Evolutionary conservation across 2,888 invertebrate species (phyloP), one percentile per base, ranked within the genome.

Genomic region (Patella ulyssiponensis): DNA sequence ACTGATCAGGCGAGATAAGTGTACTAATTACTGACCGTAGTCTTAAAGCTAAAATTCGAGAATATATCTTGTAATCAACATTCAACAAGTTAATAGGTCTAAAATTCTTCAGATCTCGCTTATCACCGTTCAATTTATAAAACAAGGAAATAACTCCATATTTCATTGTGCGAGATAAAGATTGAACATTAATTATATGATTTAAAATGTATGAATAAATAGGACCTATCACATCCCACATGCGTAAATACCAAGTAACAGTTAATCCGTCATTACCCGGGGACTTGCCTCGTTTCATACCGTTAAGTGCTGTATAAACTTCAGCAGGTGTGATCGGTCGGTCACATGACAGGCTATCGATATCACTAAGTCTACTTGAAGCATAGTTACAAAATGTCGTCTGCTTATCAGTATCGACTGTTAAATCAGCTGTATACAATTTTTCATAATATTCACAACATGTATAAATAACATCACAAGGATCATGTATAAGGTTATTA

Each of bases 191-290:
- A n/a, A n/a, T n/a, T n/a, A n/a, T 33, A 33, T 33, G 33, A 33
- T 33, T 33, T 33, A 33, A 33, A 33, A 33, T 33, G 4, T 33
- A 33, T 33, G 33, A 15, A 58, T 58, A 74, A 14, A 74, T 74
- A 7, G 54, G 56, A 44, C 58, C 44, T 14, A 74, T n/a, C 23
- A 74, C 54, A 56, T 54, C 56, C 74, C 64, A 74, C 44, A 74
- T 23, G 3, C 44, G 54, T 7, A 74, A 5, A 74, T 56, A 74
- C 14, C 54, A 74, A 3, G 23, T 58, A 27, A 64, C 74, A 4
- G 74, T 74, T 11, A 74, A 58, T 5, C 74, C 74, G 20, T 74
- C 74, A 74, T 7, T 74, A 56, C 74, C 74, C 2, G 74, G 74
- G 23, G 56, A 56, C 44, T 74, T 74, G 33, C n/a, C 44, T 11